Percentiles rank a stretch among this genome's conserved stretches.
These are phyloP conservation scores for Melanotaenia boesemani DNA, from an alignment of 2,797 vertebrate species.

Conservation along the genomic window DNA sequence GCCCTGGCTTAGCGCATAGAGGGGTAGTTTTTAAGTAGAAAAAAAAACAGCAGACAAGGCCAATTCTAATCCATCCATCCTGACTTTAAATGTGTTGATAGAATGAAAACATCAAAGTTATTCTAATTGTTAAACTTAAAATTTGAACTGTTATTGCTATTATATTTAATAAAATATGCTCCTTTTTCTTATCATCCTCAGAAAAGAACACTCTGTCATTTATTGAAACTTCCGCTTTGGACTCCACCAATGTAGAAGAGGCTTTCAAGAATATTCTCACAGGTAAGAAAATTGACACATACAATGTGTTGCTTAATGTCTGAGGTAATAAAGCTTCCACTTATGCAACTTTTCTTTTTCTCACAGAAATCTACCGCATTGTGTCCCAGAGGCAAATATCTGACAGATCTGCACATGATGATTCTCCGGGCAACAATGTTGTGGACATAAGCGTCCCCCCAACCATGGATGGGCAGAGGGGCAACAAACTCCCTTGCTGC, in stretches of 20 bases:
- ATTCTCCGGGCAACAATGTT: slow-evolving; percentile 96
- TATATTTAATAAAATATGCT: background rate
- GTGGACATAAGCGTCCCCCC: slow-evolving; percentile 97
- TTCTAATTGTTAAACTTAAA: background rate
- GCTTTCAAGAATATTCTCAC: slow-evolving; percentile 98
- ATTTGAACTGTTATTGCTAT: background rate
- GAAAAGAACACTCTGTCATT: slow-evolving; percentile 97
- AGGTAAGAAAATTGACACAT: slow-evolving; percentile 86
- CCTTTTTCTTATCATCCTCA: slow-evolving; percentile 7
- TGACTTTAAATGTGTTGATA: background rate
- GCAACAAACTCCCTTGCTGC: slow-evolving; percentile 96
- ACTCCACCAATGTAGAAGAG: slow-evolving; percentile 98
- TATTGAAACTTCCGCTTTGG: slow-evolving; percentile 97
- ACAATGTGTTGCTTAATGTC: slow-evolving; percentile 61
- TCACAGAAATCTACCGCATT: slow-evolving; percentile 95
- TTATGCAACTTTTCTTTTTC: slow-evolving; percentile 61
- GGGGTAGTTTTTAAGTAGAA: background rate
- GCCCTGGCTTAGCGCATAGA: background rate
- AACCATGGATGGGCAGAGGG: slow-evolving; percentile 93
- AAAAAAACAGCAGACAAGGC: background rate
- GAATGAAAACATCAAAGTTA: background rate
- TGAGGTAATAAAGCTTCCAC: slow-evolving; percentile 3
- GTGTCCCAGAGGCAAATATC: slow-evolving; percentile 98
- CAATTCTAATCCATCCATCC: too few species aligned
- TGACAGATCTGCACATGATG: slow-evolving; percentile 91